Evolutionary conservation across 2,797 vertebrate species (phyloP), one percentile per base, ranked within the genome.

Genomic region (Coendou prehensilis): DNA sequence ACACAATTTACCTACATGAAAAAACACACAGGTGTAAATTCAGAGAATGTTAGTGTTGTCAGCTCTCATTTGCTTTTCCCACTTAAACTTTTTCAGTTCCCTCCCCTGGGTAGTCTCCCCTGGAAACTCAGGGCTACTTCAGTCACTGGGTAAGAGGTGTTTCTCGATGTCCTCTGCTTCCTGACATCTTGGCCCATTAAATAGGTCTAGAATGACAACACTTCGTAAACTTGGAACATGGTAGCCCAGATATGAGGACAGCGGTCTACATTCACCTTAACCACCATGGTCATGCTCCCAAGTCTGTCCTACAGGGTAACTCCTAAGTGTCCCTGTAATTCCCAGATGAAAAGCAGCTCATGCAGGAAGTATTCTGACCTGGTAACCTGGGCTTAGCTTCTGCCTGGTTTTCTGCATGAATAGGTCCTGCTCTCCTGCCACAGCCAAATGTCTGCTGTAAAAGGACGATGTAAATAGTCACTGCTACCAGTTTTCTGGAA

Each of bases 301-400:
- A 3, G 57, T 75, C 41, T 87, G 92, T 9, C 71, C 30, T 59
- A 5, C 23, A 30, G 41, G 41, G 28, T 5, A 18, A 61, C 69
- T 83, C 80, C 80, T 59, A 61, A 52, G 50, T 95, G 56, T 76
- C 57, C 92, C 26, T 28, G 37, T 26, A 47, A 61, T 61, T 81
- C 28, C 50, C n/a, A 87, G 71, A 93, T 73, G 52, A 96, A 92
- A 95, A 59, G 87, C 52, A 85, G 81, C 54, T 87, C 79, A 89
- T 7, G 20, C 52, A 78, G 54, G 20, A 79, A 88, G 30, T 81
- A 61, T 61, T 92, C 41, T 59, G 45, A 95, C 52, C 18, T 33
- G 83, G 71, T 84, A 69, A 89, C 26, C 54, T 82, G 64, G 56
- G n/a, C 56, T 91, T 84, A 87, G 83, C 59, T 84, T 89, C 59